phyloP scores from a whole-genome alignment of 2,797 vertebrate genomes.

The Rhynchonycteris naso region DNA sequence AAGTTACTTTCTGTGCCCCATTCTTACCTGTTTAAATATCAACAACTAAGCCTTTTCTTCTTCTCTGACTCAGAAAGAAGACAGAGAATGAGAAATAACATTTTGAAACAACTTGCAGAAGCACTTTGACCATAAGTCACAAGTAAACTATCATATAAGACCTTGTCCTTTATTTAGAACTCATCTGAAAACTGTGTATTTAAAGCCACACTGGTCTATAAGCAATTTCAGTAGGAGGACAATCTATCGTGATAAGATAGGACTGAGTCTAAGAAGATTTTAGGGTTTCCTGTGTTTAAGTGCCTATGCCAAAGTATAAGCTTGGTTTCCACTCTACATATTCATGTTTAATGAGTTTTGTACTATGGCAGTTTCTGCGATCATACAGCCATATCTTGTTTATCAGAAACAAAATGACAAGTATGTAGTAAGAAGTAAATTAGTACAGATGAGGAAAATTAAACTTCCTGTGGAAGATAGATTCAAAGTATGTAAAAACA shows the following conservation, averaged over 20 bases:
- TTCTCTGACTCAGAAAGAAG: background rate
- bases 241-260: background rate
- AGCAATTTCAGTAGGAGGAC: background rate
- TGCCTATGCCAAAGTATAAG: background rate
- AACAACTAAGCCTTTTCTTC: slow-evolving; percentile 4
- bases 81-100: slow-evolving; percentile 11
- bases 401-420: slow-evolving; percentile 14
- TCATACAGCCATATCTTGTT: background rate
- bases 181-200: background rate
- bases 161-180: background rate
- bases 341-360: slow-evolving; percentile 7
- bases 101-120: background rate
- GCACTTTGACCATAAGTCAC: background rate
- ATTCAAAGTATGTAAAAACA: background rate
- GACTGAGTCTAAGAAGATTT: background rate
- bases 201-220: background rate
- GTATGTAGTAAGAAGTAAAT: slow-evolving; percentile 15
- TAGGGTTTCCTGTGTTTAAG: background rate
- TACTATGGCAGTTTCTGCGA: background rate
- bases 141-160: background rate
- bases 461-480: background rate
- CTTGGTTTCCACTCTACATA: background rate
- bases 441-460: background rate
- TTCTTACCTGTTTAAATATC: slow-evolving; percentile 13
- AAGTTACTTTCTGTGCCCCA: background rate